A percentile compares a stretch with the other conserved stretches of the same genome.
Evolutionary conservation across 2,113 vertebrate species (phyloP).

Genomic region (Chitala chitala): DNA sequence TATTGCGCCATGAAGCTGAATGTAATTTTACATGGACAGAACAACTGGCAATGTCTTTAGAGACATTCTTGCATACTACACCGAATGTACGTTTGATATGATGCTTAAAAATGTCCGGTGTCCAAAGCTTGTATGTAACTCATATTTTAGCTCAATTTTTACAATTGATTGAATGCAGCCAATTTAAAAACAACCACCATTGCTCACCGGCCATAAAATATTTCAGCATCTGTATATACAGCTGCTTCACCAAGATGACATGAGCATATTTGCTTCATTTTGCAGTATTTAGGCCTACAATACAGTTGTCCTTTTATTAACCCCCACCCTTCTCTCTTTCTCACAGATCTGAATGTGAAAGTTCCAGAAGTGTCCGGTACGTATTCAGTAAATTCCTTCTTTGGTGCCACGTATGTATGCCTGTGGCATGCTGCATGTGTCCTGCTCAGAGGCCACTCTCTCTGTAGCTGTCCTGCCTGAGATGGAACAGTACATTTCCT

Average conservation of each 20-base stretch:
- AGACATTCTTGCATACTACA: background rate
- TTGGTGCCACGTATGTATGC: background rate
- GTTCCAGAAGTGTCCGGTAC: slow-evolving; percentile 67
- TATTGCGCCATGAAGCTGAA: slow-evolving; percentile 24
- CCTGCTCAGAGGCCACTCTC: too few relatives aligned
- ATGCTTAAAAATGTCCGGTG: background rate
- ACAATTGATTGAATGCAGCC: background rate
- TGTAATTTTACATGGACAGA: slow-evolving; percentile 23
- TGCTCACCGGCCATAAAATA: background rate
- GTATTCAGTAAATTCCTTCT: slow-evolving; percentile 23
- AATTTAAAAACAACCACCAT: background rate
- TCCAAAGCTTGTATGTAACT: background rate
- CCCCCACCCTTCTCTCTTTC: slow-evolving; percentile 28
- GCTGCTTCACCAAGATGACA: background rate
- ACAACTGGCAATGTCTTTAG: background rate
- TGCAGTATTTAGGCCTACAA: background rate
- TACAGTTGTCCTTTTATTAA: background rate
- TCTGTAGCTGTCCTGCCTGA: background rate
- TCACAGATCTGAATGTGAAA: slow-evolving; percentile 68
- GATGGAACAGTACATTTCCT: background rate
- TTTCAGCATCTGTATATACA: too few relatives aligned
- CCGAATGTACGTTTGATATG: slow-evolving; percentile 1
- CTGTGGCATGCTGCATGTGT: too few relatives aligned
- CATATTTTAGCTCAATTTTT: background rate
- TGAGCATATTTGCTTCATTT: background rate